A percentile compares a stretch with the other conserved stretches of the same genome.
These are phyloP conservation scores for Cardinalis cardinalis DNA, from an alignment of 2,113 vertebrate genomes.

Conservation along the genomic window DNA sequence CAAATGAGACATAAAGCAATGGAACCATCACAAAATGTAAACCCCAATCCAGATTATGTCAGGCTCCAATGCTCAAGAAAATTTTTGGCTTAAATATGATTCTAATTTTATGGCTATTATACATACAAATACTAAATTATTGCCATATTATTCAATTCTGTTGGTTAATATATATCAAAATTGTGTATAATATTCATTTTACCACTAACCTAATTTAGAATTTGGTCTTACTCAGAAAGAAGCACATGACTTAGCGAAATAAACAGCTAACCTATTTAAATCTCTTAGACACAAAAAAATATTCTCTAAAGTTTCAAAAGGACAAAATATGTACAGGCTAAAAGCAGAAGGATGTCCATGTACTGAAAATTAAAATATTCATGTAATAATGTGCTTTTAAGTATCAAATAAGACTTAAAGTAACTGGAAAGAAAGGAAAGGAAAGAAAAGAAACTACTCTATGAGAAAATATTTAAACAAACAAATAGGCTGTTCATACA, in stretches of 20 bases:
- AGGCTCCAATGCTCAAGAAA: neutral
- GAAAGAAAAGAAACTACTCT: neutral
- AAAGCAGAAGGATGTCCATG: neutral
- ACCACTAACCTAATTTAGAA: neutral
- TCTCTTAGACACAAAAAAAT: neutral
- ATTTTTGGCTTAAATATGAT: neutral
- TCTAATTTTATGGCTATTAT: neutral
- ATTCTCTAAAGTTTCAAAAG: neutral
- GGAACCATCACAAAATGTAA: neutral
- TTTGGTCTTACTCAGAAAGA: neutral
- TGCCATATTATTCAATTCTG: neutral
- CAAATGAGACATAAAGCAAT: neutral
- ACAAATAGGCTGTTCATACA: neutral
- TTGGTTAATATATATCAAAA: neutral
- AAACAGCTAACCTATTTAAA: neutral
- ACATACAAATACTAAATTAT: neutral
- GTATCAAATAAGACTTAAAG: neutral
- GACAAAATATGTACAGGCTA: neutral
- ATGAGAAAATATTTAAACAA: neutral
- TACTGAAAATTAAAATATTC: neutral
- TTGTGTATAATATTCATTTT: neutral
- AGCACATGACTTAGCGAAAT: neutral
- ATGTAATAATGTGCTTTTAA: neutral
- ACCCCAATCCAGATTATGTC: neutral
- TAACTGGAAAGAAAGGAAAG: neutral